Conservation (phyloP, 2,113 vertebrate species). For the Embiotoca jacksoni region DNA sequence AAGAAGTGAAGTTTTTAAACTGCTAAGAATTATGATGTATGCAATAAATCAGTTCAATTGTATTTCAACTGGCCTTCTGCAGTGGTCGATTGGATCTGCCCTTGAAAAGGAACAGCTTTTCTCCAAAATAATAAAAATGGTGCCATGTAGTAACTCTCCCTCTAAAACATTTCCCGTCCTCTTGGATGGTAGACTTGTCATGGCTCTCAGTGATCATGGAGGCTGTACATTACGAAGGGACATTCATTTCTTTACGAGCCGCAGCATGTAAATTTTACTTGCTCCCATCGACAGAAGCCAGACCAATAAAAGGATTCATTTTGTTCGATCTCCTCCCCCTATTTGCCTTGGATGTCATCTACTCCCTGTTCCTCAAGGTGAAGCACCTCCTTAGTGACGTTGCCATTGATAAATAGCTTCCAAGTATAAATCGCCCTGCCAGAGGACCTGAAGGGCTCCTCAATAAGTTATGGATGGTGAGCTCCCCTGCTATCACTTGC, state of each 20-base stretch:
- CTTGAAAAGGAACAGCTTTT: neutral
- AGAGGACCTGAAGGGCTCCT: constrained; percentile 36
- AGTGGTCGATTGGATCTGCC: neutral
- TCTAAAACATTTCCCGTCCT: constrained; percentile 12
- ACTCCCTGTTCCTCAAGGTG: constrained; percentile 25
- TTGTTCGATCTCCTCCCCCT: constrained; percentile 23
- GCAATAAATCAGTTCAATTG: neutral
- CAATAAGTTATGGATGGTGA: constrained; percentile 50
- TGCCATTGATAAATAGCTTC: constrained; percentile 60
- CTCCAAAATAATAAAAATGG: neutral
- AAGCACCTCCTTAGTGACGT: constrained; percentile 25
- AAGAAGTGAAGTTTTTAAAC: neutral
- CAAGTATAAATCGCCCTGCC: constrained; percentile 48
- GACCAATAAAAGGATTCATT: constrained; percentile 39
- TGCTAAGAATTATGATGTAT: neutral
- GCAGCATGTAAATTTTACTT: neutral
- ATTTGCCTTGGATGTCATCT: constrained; percentile 25
- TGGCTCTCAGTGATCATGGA: constrained; percentile 8
- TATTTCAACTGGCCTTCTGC: neutral
- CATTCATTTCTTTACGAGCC: constrained; percentile 33
- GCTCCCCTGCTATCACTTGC: constrained; percentile 26
- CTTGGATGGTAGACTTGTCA: constrained; percentile 16
- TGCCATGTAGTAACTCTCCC: constrained; percentile 17
- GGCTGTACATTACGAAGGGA: constrained; percentile 8
- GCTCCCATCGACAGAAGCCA: neutral